These are phyloP conservation scores for Notothenia rossii DNA, from an alignment of 2,113 vertebrate genomes.

Conservation along the genomic window DNA sequence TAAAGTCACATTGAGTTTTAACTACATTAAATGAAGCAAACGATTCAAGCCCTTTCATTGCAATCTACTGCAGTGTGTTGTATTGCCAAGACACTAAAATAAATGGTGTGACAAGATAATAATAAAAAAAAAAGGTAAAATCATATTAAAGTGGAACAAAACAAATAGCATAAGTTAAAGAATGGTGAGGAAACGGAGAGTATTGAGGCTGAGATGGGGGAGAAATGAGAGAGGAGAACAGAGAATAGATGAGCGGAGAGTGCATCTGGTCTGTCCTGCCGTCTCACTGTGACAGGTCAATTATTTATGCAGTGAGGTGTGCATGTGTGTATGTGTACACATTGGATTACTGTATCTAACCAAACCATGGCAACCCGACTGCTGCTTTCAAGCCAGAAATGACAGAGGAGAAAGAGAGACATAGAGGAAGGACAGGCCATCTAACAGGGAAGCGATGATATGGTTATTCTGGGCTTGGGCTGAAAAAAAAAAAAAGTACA, in stretches of 20 bases:
- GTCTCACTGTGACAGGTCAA: conserved; percentile 70
- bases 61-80: not conserved
- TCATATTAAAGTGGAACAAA: conserved; percentile 20
- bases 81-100: not conserved
- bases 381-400: conserved; percentile 43
- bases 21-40: not conserved
- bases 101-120: not conserved
- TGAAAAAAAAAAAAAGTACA: conserved; percentile 1
- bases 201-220: conserved; percentile 37
- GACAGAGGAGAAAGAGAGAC: conserved; percentile 1
- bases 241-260: conserved; percentile 45
- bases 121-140: not conserved
- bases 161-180: conserved; percentile 6
- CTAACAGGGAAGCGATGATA: conserved; percentile 41
- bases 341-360: conserved; percentile 63
- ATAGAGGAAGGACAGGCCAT: conserved; percentile 2
- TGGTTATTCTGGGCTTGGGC: conserved; percentile 39
- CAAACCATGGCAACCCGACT: conserved; percentile 60
- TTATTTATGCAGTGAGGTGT: conserved; percentile 71
- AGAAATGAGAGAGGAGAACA: conserved; percentile 54
- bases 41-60: not conserved
- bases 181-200: conserved; percentile 19
- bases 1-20: not conserved
- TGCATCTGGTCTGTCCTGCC: conserved; percentile 54
- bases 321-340: conserved; percentile 22